Evolutionary conservation across 2,797 vertebrate species (phyloP), one percentile per base, ranked within the genome.

Genomic region (Falco berigora): DNA sequence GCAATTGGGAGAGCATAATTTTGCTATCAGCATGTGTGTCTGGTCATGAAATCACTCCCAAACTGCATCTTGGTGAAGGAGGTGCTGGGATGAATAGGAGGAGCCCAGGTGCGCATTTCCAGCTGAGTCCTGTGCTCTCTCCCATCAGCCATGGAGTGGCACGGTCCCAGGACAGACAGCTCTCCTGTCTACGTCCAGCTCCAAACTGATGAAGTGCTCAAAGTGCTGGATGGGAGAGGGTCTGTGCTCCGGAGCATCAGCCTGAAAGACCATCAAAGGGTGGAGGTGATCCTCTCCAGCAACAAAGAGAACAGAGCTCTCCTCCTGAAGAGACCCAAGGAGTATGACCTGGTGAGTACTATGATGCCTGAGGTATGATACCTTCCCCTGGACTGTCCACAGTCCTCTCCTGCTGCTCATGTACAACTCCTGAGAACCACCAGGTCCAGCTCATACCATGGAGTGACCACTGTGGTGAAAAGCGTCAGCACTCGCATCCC

Each of bases 271-370:
- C 98, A 98, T 13, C 96, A 97, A 56, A 89, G 95, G 34, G 96
- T 99, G 36, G 98, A 98, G 32, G 92, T 99, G 28, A 88, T 98
- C 78, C 96, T 99, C 49, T 99, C 99, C 84, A 98, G 83, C 85
- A 98, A 99, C 97, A 97, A 68, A 4, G 97, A 98, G 22, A 97
- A 94, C 58, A 98, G 96, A 74, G 96, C 98, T 46, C 95, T 99
- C 63, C 98, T 99, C 84, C 98, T 99, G 87, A 99, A 99, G 98
- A 98, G 99, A 38, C 98, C 98, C 24, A 99, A 99, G 94, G 99
- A 99, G 91, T 99, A 99, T 0, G 99, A 99, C 97, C 97, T 99
- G 98, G 99, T 99, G 97, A 93, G 98, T 75, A 52, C 30, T 5
- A 1, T 5, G 10, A 17, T 34, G 22, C 14, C 56, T 71, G 44